These are phyloP conservation scores for Zootoca vivipara DNA, from an alignment of 2,113 vertebrate species.

Conservation along the genomic window DNA sequence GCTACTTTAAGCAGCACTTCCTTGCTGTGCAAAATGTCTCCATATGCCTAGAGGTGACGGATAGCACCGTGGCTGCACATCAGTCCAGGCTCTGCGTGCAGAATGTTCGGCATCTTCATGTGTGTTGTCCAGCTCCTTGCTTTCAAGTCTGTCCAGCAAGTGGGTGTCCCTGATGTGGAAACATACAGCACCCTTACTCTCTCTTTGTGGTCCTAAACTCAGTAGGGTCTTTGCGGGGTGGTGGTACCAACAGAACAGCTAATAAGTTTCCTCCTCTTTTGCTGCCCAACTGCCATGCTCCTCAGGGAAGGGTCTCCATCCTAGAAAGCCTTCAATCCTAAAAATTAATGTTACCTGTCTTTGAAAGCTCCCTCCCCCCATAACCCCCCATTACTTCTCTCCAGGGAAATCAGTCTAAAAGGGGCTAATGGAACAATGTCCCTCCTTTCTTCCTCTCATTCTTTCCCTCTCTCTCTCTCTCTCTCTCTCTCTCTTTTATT, in stretches of 20 bases:
- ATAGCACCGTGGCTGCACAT: not conserved
- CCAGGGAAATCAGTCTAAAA: conserved; percentile 92
- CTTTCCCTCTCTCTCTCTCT: conserved; percentile 68
- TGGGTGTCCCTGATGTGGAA: not conserved
- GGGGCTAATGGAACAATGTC: conserved; percentile 93
- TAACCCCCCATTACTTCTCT: conserved; percentile 55
- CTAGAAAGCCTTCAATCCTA: conserved; percentile 63
- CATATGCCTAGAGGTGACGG: not conserved
- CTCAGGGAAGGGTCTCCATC: conserved; percentile 52
- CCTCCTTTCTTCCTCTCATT: conserved; percentile 75
- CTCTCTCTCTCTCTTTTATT: conserved; percentile 82
- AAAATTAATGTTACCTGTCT: conserved; percentile 75
- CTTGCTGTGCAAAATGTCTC: not conserved
- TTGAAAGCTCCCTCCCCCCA: conserved; percentile 67
- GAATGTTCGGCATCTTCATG: too few species aligned
- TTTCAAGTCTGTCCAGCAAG: not conserved
- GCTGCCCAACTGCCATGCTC: not conserved
- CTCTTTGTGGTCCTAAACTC: accelerated
- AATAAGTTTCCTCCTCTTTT: conserved; percentile 37
- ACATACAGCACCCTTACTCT: not conserved
- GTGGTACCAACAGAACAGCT: not conserved
- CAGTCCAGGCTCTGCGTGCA: not conserved
- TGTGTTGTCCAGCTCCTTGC: not conserved
- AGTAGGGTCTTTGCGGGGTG: not conserved
- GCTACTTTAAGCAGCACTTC: not conserved